Base-by-base conservation (phyloP, 2,888 invertebrate species). In the Tupiocoris notatus region DNA sequence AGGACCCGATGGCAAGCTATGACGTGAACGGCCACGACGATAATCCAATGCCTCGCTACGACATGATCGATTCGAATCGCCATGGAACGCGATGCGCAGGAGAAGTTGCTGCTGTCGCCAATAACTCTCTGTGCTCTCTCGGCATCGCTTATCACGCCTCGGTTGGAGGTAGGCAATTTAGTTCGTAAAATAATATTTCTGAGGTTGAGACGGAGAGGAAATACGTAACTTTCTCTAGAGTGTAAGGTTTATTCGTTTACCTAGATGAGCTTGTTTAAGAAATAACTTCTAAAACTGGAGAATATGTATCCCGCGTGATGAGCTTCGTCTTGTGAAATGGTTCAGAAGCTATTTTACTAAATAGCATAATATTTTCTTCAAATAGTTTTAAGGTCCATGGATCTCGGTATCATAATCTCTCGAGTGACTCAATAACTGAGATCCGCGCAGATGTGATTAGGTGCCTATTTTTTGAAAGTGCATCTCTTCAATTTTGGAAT, bases 11-110 rank as follows among this genome's bases (percentile, higher is more conserved):
- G 85, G 98, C 98, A 57, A 97, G 97, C 56, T 98, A 95, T 84
- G 98, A 98, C 86, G 97, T 98, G 61, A 98, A 99, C 84, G 93
- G 92, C 79, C 93, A 96, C 83, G 98, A 99, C 84, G 89, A 92
- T 0, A 96, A 99, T 85, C 98, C 98, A 0, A 96, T 95, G 89
- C 98, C 98, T 0, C 89, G 98, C 79, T 99, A 99, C 84, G 98
- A 98, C 84, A 90, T 95, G 88, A 91, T 95, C 74, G 97, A 98
- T 86, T 96, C 97, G 77, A 98, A 98, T 86, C 89, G 96, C 21
- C 96, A 94, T 83, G 94, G 95, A 1, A 98, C 98, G 2, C 87
- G 98, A 75, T 98, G 98, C 85, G 97, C 98, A 0, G 97, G 98
- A 0, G 98, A 98, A 85, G 98, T 99, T 7, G 98, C 99, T 0